These are phyloP conservation scores for Tinamus guttatus DNA, from an alignment of 2,113 vertebrate genomes.

Conservation along the genomic window DNA sequence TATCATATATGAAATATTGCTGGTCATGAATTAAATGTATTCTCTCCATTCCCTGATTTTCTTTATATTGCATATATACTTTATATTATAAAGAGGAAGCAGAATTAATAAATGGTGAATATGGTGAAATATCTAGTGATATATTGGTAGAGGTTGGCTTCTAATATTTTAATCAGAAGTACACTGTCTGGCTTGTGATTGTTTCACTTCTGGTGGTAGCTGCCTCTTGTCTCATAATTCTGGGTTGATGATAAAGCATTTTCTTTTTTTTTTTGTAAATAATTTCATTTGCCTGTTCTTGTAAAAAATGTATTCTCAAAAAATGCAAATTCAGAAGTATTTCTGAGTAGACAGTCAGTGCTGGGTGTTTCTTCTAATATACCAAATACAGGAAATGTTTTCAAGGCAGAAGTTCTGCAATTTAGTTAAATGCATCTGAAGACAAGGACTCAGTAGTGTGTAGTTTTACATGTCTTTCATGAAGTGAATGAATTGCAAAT, in stretches of 20 bases:
- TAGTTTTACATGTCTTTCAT: neutral
- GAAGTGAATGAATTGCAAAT: neutral
- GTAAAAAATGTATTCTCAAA: neutral
- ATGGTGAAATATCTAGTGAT: neutral
- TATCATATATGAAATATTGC: neutral
- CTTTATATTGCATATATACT: neutral
- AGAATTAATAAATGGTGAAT: neutral
- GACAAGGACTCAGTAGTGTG: neutral
- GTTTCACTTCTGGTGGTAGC: neutral
- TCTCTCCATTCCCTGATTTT: neutral
- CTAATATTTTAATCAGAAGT: neutral
- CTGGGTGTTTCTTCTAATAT: neutral
- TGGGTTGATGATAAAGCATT: neutral
- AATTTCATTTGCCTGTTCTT: neutral
- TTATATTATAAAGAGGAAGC: neutral
- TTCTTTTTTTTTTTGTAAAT: neutral
- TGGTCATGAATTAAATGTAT: neutral
- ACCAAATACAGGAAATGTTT: neutral
- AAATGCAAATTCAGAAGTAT: neutral
- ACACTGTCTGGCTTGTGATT: neutral
- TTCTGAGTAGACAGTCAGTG: neutral
- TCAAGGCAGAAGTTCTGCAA: neutral
- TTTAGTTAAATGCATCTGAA: neutral
- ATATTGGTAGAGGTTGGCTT: neutral
- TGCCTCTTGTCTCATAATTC: neutral